Evolutionary conservation across 2,888 invertebrate genomes (phyloP), one percentile per base, ranked within the genome.

Genomic region (Lymantria monacha): DNA sequence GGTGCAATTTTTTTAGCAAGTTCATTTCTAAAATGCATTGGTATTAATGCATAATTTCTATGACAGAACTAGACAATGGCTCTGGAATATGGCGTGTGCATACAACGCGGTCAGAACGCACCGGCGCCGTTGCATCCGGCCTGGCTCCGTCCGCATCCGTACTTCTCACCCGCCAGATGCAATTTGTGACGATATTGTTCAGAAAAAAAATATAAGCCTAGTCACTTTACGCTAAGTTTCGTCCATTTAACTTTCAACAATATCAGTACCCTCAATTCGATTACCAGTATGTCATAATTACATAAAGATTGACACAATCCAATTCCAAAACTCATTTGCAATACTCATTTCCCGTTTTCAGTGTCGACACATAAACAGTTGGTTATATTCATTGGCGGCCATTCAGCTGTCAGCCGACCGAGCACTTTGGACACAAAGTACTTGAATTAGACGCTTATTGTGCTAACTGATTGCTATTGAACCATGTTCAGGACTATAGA

Each of bases 391-490:
- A 68, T 70, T 67, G 59, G 54, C 53, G 49, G 22, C 57, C 57
- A 69, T 71, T 68, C 69, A 68, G 48, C 53, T 59, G 65, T 57
- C 59, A 51, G 47, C 13, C 49, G 14, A 45, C 11, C 46, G 43
- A 12, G 36, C 55, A 59, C 48, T 53, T 45, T 52, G 42, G 49
- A 60, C 61, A 58, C 58, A 60, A 60, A 64, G 65, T 62, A 53
- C 51, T 63, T 63, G 66, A 70, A 73, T 75, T 69, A 69, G 61
- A 67, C 50, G 57, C 53, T 59, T 64, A 76, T 74, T 75, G 72
- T 72, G 67, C 52, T 47, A 59, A 62, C 69, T 63, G 70, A 71
- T 70, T 63, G 66, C 57, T 53, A 70, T 63, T 68, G 67, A 55
- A 61, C 47, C 51, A 57, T 51, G 49, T 54, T 58, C 59, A 36